These are phyloP conservation scores for Hycleus phaleratus DNA, from an alignment of 1,140 invertebrate species.

Conservation along the genomic window DNA sequence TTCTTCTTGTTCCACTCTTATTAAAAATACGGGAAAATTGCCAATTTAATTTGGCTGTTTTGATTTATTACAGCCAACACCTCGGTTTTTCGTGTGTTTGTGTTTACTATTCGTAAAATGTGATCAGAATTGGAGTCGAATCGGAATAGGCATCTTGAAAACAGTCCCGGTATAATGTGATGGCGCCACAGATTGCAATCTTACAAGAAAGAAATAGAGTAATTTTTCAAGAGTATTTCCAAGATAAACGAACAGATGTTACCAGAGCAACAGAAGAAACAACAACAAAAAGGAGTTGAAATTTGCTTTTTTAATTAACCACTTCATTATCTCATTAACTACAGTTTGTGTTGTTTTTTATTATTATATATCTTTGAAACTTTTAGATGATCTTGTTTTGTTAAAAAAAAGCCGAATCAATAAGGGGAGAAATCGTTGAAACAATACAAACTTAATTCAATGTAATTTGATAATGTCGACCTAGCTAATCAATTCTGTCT, in stretches of 20 bases:
- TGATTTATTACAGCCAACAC: too few relatives aligned
- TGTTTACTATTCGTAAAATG: too few relatives aligned
- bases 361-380: neutral
- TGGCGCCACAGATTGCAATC: conserved; percentile 27
- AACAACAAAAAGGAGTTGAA: too few relatives aligned
- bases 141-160: neutral
- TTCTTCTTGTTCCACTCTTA: too few relatives aligned
- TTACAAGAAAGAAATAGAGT: conserved; percentile 21
- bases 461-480: conserved; percentile 22
- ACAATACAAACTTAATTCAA: conserved; percentile 21
- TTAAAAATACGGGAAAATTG: too few relatives aligned
- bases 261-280: neutral
- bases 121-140: neutral
- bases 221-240: conserved; percentile 25
- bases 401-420: neutral
- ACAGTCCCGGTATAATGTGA: conserved; percentile 17
- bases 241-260: conserved; percentile 24
- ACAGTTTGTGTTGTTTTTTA: neutral
- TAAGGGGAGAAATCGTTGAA: neutral
- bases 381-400: neutral
- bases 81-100: too few relatives aligned
- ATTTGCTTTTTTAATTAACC: neutral
- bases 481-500: conserved; percentile 18
- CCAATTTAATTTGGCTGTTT: too few relatives aligned
- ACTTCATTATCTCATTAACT: neutral